phyloP scores from a whole-genome alignment of 2,888 invertebrate species.

The Diaphora mendica region DNA sequence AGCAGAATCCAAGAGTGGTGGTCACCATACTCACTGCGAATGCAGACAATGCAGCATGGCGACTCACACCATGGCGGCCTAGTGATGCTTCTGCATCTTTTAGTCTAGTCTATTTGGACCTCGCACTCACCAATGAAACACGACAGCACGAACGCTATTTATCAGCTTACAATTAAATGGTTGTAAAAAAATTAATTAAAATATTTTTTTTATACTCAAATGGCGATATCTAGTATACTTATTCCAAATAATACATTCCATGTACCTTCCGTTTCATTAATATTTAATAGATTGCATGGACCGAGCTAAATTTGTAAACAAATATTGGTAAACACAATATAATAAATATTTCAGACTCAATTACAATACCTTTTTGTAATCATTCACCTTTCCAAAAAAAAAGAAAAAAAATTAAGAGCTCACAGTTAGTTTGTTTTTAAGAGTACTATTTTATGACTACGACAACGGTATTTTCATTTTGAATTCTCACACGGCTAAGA shows the following conservation, averaged over 20 bases:
- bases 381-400: not conserved
- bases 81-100: too few relatives aligned
- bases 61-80: too few relatives aligned
- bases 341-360: not conserved
- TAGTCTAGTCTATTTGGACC: too few relatives aligned
- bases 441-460: not conserved
- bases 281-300: not conserved
- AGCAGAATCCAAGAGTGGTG: too few relatives aligned
- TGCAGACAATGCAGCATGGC: too few relatives aligned
- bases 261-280: not conserved
- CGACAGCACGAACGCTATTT: too few relatives aligned
- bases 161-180: not conserved
- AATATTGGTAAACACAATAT: not conserved
- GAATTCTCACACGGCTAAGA: not conserved
- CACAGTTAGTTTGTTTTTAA: not conserved
- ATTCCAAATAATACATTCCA: not conserved
- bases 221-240: not conserved
- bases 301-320: not conserved
- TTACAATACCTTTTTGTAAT: not conserved
- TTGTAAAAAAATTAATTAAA: not conserved
- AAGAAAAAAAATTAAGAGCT: not conserved
- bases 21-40: too few relatives aligned
- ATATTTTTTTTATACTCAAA: not conserved
- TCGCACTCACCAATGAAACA: too few relatives aligned
- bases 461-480: not conserved